A percentile compares a stretch with the other conserved stretches of the same genome.
These are phyloP conservation scores for Rotaria macrura DNA, from an alignment of 2,888 invertebrate species.

Conservation along the genomic window DNA sequence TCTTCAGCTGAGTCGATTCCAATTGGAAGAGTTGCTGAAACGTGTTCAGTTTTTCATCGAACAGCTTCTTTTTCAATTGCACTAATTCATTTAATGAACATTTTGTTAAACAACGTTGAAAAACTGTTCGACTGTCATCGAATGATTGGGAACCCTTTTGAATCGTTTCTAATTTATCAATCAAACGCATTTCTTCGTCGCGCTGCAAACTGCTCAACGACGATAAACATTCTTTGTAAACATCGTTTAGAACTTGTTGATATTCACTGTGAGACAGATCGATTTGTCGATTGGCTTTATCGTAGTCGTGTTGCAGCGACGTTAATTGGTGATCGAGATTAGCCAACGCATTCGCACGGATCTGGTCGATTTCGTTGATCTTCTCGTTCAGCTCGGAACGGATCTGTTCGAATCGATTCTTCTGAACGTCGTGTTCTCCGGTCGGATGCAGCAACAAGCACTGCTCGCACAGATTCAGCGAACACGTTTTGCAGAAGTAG, in stretches of 20 bases:
- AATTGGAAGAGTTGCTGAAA: neutral
- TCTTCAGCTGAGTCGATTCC: neutral
- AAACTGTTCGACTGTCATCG: neutral
- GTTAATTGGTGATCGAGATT: neutral
- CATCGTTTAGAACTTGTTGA: neutral
- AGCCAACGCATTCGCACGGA: neutral
- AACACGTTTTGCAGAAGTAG: slow-evolving; percentile 74
- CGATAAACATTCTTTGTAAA: neutral
- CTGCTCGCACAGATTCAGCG: slow-evolving; percentile 71
- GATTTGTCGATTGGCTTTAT: neutral
- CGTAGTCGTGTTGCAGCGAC: neutral
- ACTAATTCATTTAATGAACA: slow-evolving; percentile 6
- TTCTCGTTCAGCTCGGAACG: neutral
- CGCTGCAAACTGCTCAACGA: neutral
- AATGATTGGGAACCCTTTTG: neutral
- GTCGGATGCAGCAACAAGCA: slow-evolving; percentile 75
- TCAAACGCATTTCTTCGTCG: neutral
- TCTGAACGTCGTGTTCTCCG: slow-evolving; percentile 56
- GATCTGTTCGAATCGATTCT: neutral
- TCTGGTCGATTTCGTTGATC: neutral
- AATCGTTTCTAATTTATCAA: neutral
- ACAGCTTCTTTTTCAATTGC: neutral
- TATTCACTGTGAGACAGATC: neutral
- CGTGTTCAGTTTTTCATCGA: neutral
- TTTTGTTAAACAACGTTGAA: neutral